Evolutionary conservation across 2,888 invertebrate genomes (phyloP).

Genomic region (Icerya purchasi): DNA sequence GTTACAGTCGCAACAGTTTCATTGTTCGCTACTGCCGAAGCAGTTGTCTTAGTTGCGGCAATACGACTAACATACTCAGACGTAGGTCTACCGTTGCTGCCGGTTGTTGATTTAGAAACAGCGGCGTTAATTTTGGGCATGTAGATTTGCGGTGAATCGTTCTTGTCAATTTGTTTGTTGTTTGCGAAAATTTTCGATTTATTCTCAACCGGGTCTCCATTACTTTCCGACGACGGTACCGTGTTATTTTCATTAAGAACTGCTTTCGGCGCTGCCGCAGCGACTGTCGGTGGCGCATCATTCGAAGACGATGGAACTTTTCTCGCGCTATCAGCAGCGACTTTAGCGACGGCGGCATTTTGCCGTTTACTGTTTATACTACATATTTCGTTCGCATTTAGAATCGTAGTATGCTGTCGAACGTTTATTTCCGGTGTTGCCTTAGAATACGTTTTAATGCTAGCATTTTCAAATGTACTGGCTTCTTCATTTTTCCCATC

Average conservation of each 20-base stretch:
- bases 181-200: no score
- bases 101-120: no score
- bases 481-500: neutral
- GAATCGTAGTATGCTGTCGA: neutral
- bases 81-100: no score
- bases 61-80: no score
- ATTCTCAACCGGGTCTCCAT: no score
- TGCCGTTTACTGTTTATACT: neutral
- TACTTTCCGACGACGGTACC: no score
- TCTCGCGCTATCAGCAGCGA: slow-evolving; percentile 23
- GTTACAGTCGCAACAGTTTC: slow-evolving; percentile 3
- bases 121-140: no score
- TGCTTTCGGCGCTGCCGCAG: neutral
- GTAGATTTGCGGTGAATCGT: no score
- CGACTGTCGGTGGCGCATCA: neutral
- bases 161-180: no score
- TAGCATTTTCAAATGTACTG: no score
- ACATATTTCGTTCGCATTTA: neutral
- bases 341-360: slow-evolving; percentile 25
- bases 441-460: neutral
- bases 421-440: neutral
- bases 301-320: slow-evolving; percentile 11
- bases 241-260: neutral
- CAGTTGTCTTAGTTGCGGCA: no score
- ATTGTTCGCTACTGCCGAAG: no score